Base-by-base conservation (phyloP, 2,113 vertebrate genomes). In the Morone saxatilis region DNA sequence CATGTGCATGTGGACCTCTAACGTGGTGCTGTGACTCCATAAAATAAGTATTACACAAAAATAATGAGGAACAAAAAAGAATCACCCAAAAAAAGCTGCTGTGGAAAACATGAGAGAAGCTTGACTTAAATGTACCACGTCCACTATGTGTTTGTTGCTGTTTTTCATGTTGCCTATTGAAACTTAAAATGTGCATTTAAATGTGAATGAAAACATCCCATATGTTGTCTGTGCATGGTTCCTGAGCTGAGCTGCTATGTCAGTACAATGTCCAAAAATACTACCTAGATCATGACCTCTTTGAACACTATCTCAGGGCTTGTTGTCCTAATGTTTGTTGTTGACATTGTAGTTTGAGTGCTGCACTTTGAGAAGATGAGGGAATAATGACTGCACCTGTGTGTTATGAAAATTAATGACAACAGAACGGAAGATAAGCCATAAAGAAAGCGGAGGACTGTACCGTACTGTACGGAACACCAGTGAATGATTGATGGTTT, bases 261-360 rank as follows among this genome's bases (percentile, higher is more conserved):
- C 41, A 83, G 60, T 84, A 25, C 53, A 59, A 40, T 87, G 73
- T 85, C 66, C 67, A 48, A 51, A 65, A 83, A 63, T 51, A 72
- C 78, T 78, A 87, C 80, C 57, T 78, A 81, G 5, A 78, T 77
- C 38, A 75, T 83, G 61, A 89, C 85, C 78, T 86, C 74, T 76
- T 81, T 65, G 48, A 78, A 77, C 71, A 76, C 77, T 73, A 91
- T 92, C 93, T 95, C 93, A 94, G 93, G 94, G 91, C 91, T 86
- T 84, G 59, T 78, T 71, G 91, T 89, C 86, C 80, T 71, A 61
- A 78, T 76, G 56, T 69, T 86, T 72, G 78, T 83, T 31, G 68
- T 51, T 86, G 63, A 77, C 6, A 71, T 69, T 31, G 31, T 31
- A 31, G 31, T 31, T 31, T 31, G 31, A 31, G 84, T 79, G 31